These are phyloP conservation scores for Orestias chungarensis DNA, from an alignment of 2,797 vertebrate genomes.

Conservation along the genomic window DNA sequence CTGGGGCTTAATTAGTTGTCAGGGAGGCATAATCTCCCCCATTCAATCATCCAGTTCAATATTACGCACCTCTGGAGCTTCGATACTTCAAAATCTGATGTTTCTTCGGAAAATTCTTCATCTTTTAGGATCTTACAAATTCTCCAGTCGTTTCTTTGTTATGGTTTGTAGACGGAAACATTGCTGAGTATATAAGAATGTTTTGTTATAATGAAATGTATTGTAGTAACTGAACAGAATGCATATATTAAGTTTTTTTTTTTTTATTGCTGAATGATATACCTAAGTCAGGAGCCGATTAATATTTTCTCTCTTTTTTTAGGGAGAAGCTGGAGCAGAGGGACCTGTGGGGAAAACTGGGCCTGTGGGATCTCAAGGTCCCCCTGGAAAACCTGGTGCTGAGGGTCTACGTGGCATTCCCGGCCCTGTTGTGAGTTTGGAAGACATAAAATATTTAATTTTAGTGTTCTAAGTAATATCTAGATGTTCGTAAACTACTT, in stretches of 20 bases:
- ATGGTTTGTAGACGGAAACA: constrained; percentile 6
- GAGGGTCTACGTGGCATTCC: constrained; percentile 97
- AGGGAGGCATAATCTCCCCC: constrained; percentile 66
- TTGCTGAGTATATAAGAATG: constrained; percentile 5
- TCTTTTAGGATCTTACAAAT: constrained; percentile 37
- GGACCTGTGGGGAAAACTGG: constrained; percentile 96
- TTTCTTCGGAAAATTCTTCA: constrained; percentile 36
- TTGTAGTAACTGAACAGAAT: neutral
- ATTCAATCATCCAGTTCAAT: constrained; percentile 43
- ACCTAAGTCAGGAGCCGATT: neutral
- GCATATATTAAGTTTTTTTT: neutral
- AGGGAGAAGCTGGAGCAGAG: constrained; percentile 95
- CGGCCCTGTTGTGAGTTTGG: constrained; percentile 90
- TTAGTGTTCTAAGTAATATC: neutral
- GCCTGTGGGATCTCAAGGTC: constrained; percentile 93
- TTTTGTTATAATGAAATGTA: constrained; percentile 3
- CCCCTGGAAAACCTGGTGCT: constrained; percentile 90
- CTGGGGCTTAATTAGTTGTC: constrained; percentile 75
- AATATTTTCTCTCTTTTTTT: constrained; percentile 11
- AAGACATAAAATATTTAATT: neutral
- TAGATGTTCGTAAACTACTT: neutral
- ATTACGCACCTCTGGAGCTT: constrained; percentile 52
- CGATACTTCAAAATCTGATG: constrained; percentile 25
- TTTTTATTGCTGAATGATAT: neutral
- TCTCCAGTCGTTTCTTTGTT: constrained; percentile 22